Evolutionary conservation across 2,113 vertebrate genomes (phyloP).

Genomic region (Sebastes fasciatus): DNA sequence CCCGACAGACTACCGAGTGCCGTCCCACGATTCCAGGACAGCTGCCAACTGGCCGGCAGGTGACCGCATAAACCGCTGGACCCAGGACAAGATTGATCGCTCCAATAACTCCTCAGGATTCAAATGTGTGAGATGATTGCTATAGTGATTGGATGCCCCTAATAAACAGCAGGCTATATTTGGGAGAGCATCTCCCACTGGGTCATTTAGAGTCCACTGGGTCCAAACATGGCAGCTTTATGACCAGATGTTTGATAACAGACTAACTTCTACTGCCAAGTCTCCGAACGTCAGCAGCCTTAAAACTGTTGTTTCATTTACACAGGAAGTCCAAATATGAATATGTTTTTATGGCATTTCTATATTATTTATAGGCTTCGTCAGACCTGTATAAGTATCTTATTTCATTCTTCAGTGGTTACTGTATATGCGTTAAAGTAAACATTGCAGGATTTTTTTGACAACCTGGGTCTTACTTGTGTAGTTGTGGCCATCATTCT

Average conservation of each 20-base stretch:
- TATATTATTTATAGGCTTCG: not conserved
- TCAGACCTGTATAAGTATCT: not conserved
- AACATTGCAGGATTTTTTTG: not conserved
- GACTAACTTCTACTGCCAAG: slow-evolving; percentile 38
- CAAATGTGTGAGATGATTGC: slow-evolving; percentile 69
- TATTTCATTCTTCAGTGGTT: not conserved
- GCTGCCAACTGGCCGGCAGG: slow-evolving; percentile 77
- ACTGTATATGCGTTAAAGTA: not conserved
- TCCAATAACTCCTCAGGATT: slow-evolving; percentile 68
- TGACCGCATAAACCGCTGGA: slow-evolving; percentile 71
- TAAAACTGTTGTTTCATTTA: slow-evolving; percentile 21
- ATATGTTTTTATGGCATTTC: not conserved
- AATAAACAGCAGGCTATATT: slow-evolving; percentile 67
- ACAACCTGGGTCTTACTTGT: not conserved
- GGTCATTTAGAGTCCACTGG: slow-evolving; percentile 62
- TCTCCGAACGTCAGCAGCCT: slow-evolving; percentile 26
- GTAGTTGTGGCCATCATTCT: not conserved
- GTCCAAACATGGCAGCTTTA: slow-evolving; percentile 51
- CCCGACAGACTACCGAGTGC: slow-evolving; percentile 43
- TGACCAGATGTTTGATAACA: slow-evolving; percentile 77
- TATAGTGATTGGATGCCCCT: slow-evolving; percentile 62
- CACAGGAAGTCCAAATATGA: not conserved
- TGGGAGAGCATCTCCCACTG: slow-evolving; percentile 54
- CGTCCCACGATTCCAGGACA: slow-evolving; percentile 48
- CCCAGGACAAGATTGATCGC: slow-evolving; percentile 73